Conservation (phyloP, 2,113 vertebrate genomes). For the Myanophis thanlyinensis region DNA sequence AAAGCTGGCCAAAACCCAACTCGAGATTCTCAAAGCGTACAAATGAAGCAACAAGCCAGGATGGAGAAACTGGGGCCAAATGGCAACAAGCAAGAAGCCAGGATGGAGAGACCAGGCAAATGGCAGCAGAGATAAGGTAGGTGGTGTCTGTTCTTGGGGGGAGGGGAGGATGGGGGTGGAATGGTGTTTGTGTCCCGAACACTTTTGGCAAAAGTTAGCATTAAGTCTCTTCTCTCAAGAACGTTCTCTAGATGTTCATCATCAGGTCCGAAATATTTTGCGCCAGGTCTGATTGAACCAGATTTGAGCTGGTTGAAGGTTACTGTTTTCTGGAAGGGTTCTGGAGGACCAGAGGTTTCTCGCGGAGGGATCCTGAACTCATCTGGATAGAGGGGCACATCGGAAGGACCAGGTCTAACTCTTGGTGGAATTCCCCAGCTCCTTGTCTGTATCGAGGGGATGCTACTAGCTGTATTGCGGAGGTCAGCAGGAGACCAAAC, state of each 20-base stretch:
- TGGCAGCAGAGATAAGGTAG: not conserved
- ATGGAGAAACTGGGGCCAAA: slow-evolving; percentile 44
- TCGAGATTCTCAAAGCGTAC: slow-evolving; percentile 27
- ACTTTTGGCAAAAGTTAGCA: not conserved
- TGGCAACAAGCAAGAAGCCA: slow-evolving; percentile 37
- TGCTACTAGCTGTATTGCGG: not conserved
- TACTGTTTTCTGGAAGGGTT: not conserved
- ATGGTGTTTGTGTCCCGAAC: not conserved
- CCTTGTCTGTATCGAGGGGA: not conserved
- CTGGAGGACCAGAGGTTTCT: not conserved
- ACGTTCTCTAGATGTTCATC: not conserved
- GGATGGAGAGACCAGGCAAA: slow-evolving; percentile 43
- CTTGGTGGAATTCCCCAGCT: not conserved
- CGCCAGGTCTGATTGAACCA: not conserved
- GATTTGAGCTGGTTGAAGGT: not conserved
- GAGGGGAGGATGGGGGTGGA: rapidly evolving
- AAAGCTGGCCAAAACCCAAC: not conserved
- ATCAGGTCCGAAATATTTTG: not conserved
- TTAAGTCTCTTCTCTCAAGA: not conserved
- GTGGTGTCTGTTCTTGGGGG: not conserved
- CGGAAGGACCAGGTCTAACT: not conserved
- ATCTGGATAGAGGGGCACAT: not conserved
- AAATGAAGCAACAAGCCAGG: slow-evolving; percentile 47
- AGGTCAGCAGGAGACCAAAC: not conserved
- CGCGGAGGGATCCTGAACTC: not conserved